Evolutionary conservation across 2,888 invertebrate species (phyloP).

Genomic region (Microplitis deprimator): DNA sequence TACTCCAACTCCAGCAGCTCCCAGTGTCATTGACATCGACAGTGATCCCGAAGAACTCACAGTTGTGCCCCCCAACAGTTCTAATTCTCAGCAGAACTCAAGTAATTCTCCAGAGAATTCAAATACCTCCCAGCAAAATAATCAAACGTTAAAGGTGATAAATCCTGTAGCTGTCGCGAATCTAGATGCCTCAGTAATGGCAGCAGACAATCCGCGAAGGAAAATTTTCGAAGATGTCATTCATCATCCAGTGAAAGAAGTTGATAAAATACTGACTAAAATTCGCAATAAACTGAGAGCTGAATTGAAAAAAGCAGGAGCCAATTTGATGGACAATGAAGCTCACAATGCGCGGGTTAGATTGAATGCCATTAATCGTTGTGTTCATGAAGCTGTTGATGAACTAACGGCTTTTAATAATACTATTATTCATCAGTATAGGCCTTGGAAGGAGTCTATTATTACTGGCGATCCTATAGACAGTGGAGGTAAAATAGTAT

Average conservation of each 20-base stretch:
- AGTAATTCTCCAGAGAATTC: neutral
- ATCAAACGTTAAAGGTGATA: neutral
- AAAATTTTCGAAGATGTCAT: constrained; percentile 52
- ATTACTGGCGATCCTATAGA: neutral
- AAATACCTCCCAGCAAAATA: neutral
- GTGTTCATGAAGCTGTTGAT: constrained; percentile 50
- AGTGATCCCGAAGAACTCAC: constrained; percentile 59
- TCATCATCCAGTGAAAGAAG: constrained; percentile 55
- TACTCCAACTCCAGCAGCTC: constrained; percentile 52
- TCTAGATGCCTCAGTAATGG: neutral
- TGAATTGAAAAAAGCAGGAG: constrained; percentile 35
- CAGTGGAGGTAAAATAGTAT: neutral
- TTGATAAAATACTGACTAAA: constrained; percentile 54
- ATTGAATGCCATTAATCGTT: constrained; percentile 56
- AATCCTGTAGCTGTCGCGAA: neutral
- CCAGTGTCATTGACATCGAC: constrained; percentile 61
- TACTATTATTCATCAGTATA: constrained; percentile 57
- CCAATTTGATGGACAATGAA: constrained; percentile 33
- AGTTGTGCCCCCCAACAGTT: neutral
- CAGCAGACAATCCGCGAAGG: constrained; percentile 30
- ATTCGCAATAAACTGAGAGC: constrained; percentile 53
- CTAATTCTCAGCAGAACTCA: neutral
- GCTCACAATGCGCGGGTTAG: constrained; percentile 43
- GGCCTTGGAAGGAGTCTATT: constrained; percentile 50
- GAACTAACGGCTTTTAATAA: constrained; percentile 61